phyloP scores from a whole-genome alignment of 2,797 vertebrate species.

The Steatocranus sp. region DNA sequence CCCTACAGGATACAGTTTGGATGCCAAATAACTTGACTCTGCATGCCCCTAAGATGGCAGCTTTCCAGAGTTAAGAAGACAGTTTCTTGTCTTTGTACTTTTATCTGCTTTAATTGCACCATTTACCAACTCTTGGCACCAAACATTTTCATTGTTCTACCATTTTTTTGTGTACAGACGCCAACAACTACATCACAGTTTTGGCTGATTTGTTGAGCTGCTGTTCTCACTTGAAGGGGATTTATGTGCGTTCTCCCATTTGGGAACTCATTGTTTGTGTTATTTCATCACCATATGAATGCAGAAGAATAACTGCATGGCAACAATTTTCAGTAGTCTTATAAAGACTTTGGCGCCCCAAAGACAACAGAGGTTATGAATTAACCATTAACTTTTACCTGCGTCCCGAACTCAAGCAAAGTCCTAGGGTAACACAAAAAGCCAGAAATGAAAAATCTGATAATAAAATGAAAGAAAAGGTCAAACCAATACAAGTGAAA shows the following conservation, averaged over 20 bases:
- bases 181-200: neutral
- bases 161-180: neutral
- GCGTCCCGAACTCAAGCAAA: neutral
- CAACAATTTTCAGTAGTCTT: neutral
- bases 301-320: neutral
- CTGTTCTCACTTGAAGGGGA: neutral
- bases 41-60: neutral
- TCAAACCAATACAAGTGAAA: neutral
- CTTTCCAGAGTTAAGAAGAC: neutral
- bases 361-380: neutral
- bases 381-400: neutral
- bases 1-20: neutral
- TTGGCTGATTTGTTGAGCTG: neutral
- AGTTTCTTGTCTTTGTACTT: neutral
- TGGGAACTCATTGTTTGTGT: neutral
- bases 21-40: neutral
- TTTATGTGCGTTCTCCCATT: neutral
- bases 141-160: neutral
- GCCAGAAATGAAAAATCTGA: neutral
- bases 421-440: neutral
- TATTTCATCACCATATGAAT: neutral
- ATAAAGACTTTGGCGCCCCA: neutral
- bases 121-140: neutral
- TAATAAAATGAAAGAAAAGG: neutral
- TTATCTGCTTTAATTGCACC: neutral